Evolutionary conservation across 1,140 invertebrate genomes (phyloP), one percentile per base, ranked within the genome.

Genomic region (Protaetia brevitarsis): DNA sequence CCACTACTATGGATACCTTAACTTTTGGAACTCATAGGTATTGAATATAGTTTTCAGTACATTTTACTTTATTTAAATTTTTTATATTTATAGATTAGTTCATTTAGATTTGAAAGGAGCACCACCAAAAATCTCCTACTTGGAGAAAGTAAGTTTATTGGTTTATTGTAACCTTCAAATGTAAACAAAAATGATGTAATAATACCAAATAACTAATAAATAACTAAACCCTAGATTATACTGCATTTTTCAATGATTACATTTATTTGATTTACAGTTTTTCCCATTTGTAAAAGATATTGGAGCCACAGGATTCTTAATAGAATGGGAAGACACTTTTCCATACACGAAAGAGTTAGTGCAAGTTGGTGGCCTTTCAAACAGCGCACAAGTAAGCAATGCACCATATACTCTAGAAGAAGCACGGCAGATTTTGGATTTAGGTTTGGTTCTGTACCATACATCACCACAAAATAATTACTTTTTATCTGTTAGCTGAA

Each of bases 291-390:
- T 86, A 23, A 81, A 83, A 79, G 77, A 84, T 82, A 86, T 87
- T 85, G 88, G 91, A 73, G 90, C 88, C 0, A 95, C 90, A 45
- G 93, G 93, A 6, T 74, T 96, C 13, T 80, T 97, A 6, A 61
- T 97, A 36, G 94, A 96, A 82, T 97, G 94, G 89, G 94, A 96
- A 79, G 94, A 97, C 71, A 95, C 93, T 73, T 96, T 96, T 78
- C 94, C 95, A 0, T 96, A 92, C 77, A 81, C 77, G 13, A 86
- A 85, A 62, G 82, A 87, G 8, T 75, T 96, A 30, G 75, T 79
- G 8, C 79, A 79, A 3, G 83, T 92, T 56, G 86, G 87, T 29
- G 88, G 88, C 69, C 65, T 77, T 3, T 77, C 72, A 0, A 74
- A 77, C 41, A 77, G 75, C 64, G 72, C 76, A 1, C 70, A 72